Base-by-base conservation (phyloP, 2,113 vertebrate genomes). In the Planiliza haematocheilus region DNA sequence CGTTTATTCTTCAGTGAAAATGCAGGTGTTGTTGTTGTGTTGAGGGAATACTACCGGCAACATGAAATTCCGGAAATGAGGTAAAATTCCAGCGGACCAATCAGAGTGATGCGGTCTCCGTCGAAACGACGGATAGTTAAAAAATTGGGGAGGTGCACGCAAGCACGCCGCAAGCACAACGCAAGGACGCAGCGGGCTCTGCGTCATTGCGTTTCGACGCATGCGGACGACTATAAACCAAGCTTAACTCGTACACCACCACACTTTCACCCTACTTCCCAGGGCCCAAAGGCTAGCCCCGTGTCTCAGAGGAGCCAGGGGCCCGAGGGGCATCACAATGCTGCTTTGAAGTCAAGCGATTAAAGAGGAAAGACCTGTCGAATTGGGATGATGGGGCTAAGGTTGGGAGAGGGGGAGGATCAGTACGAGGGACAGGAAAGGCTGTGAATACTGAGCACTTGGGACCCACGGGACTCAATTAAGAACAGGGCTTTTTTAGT, bases 401-500 rank as follows among this genome's bases (percentile, higher is more conserved):
- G 68, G 74, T 72, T 83, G 74, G 61, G 66, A 81, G 86, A 79
- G 76, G 75, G 76, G 82, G 68, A 69, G 82, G 89, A 79, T 87
- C 82, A 81, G 81, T 39, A 8, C 30, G 84, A 89, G 88, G 83
- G 89, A 91, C 87, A 88, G 91, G 77, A 84, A 88, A 70, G 65
- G 77, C 83, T 84, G 84, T 77, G 90, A 89, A 84, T 82, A 81
- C 82, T 81, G 77, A 81, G 70, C 81, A 74, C 84, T 61, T 7
- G 21, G 73, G 74, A 74, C 92, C 83, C 84, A 5, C 46, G 90
- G 90, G 91, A 92, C 80, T 82, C 89, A 92, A 93, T 93, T 93
- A 94, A 73, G 84, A 81, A 67, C 74, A 69, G 84, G 82, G 71
- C 46, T 80, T 83, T 84, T 87, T 83, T 89, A 88, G 84, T 52